phyloP scores from a whole-genome alignment of 1,140 invertebrate genomes.

The Venturia canescens region DNA sequence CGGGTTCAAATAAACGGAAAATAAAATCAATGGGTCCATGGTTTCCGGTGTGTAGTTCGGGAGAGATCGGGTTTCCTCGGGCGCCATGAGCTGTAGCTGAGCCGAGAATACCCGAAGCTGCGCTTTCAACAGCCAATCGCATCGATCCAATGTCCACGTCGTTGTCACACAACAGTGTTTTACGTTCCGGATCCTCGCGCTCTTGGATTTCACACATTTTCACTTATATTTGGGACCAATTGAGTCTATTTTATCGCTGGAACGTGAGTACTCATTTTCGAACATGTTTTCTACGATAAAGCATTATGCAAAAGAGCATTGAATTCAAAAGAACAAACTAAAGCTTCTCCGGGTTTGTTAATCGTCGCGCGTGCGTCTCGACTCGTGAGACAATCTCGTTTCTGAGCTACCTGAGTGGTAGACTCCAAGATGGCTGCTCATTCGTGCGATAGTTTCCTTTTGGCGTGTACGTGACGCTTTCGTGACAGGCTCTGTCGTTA shows the following conservation, averaged over 20 bases:
- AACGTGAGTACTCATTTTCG: conserved; percentile 65
- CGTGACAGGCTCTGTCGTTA: conserved; percentile 3
- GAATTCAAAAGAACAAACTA: background rate
- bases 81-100: background rate
- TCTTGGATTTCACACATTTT: conserved; percentile 61
- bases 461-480: conserved; percentile 55
- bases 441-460: conserved; percentile 64
- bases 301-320: conserved; percentile 25
- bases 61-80: background rate
- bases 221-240: conserved; percentile 65
- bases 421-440: conserved; percentile 70
- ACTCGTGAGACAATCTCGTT: conserved; percentile 53
- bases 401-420: conserved; percentile 44
- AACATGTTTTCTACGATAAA: conserved; percentile 6
- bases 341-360: conserved; percentile 10
- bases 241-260: conserved; percentile 56
- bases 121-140: conserved; percentile 62
- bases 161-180: conserved; percentile 69
- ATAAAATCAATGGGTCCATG: too few relatives aligned
- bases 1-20: background rate
- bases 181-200: conserved; percentile 62
- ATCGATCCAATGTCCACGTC: conserved; percentile 70
- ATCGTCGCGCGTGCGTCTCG: conserved; percentile 62
- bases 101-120: conserved; percentile 19
- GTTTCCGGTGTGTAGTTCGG: background rate